These are phyloP conservation scores for Nibea albiflora DNA, from an alignment of 2,113 vertebrate genomes.

Conservation along the genomic window DNA sequence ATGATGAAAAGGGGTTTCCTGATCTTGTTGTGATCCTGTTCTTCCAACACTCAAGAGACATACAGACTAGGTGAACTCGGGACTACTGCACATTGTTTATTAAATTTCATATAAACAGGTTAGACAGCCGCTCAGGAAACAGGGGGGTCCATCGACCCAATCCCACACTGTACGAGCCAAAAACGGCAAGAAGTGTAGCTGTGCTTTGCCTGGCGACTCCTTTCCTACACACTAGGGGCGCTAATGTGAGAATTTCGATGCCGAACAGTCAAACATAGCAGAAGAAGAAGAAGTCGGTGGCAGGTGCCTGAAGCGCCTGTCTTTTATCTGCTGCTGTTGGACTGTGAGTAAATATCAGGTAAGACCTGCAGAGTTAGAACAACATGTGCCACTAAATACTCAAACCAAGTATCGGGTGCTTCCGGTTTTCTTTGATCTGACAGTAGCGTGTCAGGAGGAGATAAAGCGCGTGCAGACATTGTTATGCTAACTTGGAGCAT, in stretches of 20 bases:
- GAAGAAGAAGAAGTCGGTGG: slow-evolving; percentile 14
- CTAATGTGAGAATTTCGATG: not conserved
- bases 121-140: not conserved
- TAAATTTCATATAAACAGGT: not conserved
- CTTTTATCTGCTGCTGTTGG: slow-evolving; percentile 13
- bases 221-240: slow-evolving; percentile 26
- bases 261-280: not conserved
- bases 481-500: slow-evolving; percentile 34
- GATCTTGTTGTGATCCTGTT: not conserved
- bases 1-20: not conserved
- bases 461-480: not conserved
- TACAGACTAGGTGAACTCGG: not conserved
- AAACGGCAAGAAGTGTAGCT: not conserved
- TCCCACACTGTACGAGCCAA: not conserved
- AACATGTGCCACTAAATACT: not conserved
- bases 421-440: not conserved
- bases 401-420: fast-evolving
- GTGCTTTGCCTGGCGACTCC: not conserved
- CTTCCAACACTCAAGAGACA: not conserved
- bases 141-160: too few relatives aligned
- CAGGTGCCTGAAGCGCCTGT: slow-evolving; percentile 8
- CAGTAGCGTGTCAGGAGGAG: not conserved
- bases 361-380: not conserved
- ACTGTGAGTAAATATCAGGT: slow-evolving; percentile 48
- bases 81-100: not conserved